Conservation (phyloP, 2,888 invertebrate species). For the Chaitophorus viminalis region DNA sequence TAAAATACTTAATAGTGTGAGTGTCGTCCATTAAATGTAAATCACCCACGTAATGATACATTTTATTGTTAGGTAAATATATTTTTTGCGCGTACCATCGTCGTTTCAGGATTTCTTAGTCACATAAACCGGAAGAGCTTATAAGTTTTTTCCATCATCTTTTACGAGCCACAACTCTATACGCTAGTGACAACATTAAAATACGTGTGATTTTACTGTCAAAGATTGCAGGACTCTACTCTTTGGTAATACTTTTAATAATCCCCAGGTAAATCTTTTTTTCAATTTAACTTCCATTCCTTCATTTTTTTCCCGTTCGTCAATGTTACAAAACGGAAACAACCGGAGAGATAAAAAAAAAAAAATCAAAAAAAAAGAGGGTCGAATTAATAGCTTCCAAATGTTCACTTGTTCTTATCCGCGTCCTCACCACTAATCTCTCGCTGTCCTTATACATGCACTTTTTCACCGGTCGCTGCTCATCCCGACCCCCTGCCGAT, state of each 20-base stretch:
- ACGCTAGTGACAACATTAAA: neutral
- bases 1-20: too few relatives aligned
- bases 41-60: neutral
- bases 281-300: constrained; percentile 44
- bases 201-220: neutral
- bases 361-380: constrained; percentile 19
- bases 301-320: constrained; percentile 30
- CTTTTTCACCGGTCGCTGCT: neutral
- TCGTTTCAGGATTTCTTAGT: neutral
- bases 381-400: constrained; percentile 51
- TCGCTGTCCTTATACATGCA: constrained; percentile 23
- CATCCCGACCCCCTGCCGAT: neutral
- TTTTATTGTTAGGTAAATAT: neutral
- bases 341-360: neutral
- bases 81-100: neutral
- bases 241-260: constrained; percentile 22
- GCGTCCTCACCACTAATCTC: constrained; percentile 57
- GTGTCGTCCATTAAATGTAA: neutral
- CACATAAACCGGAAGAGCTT: neutral
- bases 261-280: constrained; percentile 48
- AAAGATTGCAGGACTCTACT: constrained; percentile 62
- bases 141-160: neutral
- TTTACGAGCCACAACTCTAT: neutral
- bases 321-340: constrained; percentile 34
- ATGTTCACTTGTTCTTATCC: constrained; percentile 59